Conservation (phyloP, 2,888 invertebrate species). For the Ornithoptera priamus region DNA sequence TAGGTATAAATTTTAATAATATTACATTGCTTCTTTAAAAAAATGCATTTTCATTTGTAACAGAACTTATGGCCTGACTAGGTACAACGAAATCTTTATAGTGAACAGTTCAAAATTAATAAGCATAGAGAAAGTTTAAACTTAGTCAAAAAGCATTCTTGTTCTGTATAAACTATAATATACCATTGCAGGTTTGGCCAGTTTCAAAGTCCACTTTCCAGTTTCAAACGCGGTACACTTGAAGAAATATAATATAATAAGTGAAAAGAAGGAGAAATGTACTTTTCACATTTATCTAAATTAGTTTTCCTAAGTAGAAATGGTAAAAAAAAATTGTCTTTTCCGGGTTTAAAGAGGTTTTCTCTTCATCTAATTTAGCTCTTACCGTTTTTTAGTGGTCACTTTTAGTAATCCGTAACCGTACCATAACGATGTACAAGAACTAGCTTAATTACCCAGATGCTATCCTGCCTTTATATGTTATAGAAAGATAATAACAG, state of each 20-base stretch:
- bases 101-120: background rate
- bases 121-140: background rate
- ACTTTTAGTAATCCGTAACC: too few relatives aligned
- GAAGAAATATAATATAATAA: too few relatives aligned
- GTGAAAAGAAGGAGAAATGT: background rate
- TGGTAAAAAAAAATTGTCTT: background rate
- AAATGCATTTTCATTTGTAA: too few relatives aligned
- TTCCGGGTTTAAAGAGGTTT: background rate
- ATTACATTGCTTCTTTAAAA: too few relatives aligned
- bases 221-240: background rate
- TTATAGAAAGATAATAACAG: too few relatives aligned
- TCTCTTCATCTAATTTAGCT: background rate
- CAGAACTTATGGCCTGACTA: too few relatives aligned
- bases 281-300: background rate
- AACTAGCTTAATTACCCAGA: too few relatives aligned
- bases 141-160: background rate
- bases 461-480: too few relatives aligned
- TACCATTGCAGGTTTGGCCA: background rate
- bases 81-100: background rate
- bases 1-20: too few relatives aligned
- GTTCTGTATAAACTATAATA: background rate
- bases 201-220: background rate
- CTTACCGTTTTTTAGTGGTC: too few relatives aligned
- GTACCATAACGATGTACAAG: too few relatives aligned
- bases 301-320: background rate